Base-by-base conservation (phyloP, 92 coral and sea anemone genomes). In the Zoanthus gigantus region DNA sequence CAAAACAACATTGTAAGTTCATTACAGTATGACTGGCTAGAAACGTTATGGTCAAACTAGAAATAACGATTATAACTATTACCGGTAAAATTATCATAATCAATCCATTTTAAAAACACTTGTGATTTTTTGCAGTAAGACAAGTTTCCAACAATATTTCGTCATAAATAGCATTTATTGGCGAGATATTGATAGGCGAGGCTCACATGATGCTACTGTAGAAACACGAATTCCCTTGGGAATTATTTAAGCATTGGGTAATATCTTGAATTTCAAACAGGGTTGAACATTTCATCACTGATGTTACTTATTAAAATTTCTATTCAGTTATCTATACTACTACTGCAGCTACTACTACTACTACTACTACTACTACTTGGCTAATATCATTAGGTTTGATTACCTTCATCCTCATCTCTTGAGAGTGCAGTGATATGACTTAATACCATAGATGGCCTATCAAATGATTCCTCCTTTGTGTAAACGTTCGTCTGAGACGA, bases 381-480 rank as follows among this genome's bases (percentile, higher is more conserved):
- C 42, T 37, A 37, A 37, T 37, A 7, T 50, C 2, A 7, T 50
- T 3, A 4, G 5, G 44, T 2, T 9, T 6, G 74, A 87, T 3
- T 85, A 91, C 71, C 92, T 91, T 56, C 54, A 44, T 56, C 56
- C 31, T 74, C 88, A 6, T 71, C 80, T 74, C 88, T 84, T 77
- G 76, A 84, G 45, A 81, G 37, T 16, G 88, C 32, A 4, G 82
- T 82, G 54, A 95, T 83, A 8, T 90, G 90, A 71, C 68, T 91
- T 0, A 95, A 76, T 17, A 97, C 97, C 99, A 97, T 97, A 14
- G 98, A 93, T 3, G 99, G 99, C 71, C 99, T 87, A 52, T 96
- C 91, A 77, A 93, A 95, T n/a, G 96, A 90, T 15, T 93, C 98
- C 29, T 93, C 95, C 23, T 72, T 84, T 17, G 78, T 71, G 37